Evolutionary conservation across 2,797 vertebrate species (phyloP).

Genomic region (Apodemus agrarius): DNA sequence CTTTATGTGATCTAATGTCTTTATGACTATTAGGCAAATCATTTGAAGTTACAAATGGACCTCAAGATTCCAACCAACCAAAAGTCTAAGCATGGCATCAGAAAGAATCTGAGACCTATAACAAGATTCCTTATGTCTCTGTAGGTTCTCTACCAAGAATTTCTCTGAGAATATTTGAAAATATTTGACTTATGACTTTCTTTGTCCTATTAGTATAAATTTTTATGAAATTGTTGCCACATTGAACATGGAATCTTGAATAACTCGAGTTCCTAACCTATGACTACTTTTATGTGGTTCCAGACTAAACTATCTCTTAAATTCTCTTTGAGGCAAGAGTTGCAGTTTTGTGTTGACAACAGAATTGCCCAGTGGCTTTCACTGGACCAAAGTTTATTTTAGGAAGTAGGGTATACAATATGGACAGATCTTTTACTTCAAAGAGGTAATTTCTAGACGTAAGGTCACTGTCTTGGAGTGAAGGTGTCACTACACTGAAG

Average conservation of each 20-base stretch:
- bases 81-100: not conserved
- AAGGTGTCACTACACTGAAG: not conserved
- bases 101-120: not conserved
- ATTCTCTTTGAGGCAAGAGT: not conserved
- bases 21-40: not conserved
- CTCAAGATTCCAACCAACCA: not conserved
- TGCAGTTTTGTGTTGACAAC: not conserved
- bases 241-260: not conserved
- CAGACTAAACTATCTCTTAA: not conserved
- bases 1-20: not conserved
- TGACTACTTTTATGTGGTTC: not conserved
- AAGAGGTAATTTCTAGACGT: conserved; percentile 33
- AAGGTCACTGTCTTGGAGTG: not conserved
- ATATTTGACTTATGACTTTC: not conserved
- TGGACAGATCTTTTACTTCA: not conserved
- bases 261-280: not conserved
- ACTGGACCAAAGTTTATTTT: not conserved
- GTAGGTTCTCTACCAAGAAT: too few relatives aligned
- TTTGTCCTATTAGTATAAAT: not conserved
- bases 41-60: not conserved
- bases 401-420: not conserved
- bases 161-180: not conserved
- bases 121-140: not conserved
- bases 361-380: not conserved
- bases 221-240: not conserved